A percentile compares a stretch with the other conserved stretches of the same genome.
Evolutionary conservation across 1,140 invertebrate species (phyloP).

Genomic region (Zophobas atratus): DNA sequence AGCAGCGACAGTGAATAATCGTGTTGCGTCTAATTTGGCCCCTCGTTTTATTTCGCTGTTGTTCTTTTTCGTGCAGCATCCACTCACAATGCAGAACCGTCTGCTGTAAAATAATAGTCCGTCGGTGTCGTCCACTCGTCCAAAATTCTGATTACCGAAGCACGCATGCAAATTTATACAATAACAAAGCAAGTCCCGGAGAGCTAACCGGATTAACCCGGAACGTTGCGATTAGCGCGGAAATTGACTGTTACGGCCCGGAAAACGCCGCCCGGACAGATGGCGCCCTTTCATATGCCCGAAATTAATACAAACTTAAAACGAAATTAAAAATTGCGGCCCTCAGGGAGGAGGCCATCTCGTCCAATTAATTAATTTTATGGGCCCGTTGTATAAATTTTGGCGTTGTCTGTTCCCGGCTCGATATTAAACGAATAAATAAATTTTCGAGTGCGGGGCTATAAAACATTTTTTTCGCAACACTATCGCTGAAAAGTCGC

Average conservation of each 20-base stretch:
- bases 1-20: no score
- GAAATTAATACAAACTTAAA: conserved; percentile 43
- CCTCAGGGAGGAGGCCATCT: conserved; percentile 8
- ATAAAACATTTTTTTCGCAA: conserved; percentile 11
- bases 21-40: not conserved
- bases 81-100: not conserved
- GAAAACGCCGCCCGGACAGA: conserved; percentile 56
- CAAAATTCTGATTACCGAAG: conserved; percentile 42
- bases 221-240: conserved; percentile 59
- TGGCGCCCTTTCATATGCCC: conserved; percentile 48
- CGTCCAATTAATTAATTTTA: conserved; percentile 34
- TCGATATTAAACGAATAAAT: conserved; percentile 14
- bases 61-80: not conserved
- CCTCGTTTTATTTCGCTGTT: not conserved
- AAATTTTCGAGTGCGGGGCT: not conserved
- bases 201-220: conserved; percentile 57
- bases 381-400: conserved; percentile 24
- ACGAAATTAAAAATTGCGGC: conserved; percentile 29
- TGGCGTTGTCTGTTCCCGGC: not conserved
- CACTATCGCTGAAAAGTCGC: conserved; percentile 14
- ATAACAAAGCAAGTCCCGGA: conserved; percentile 54
- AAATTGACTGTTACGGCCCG: conserved; percentile 62
- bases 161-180: conserved; percentile 60
- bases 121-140: not conserved
- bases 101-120: conserved; percentile 14